Conservation (phyloP, 2,797 vertebrate genomes). For the Simalia tracyae region DNA sequence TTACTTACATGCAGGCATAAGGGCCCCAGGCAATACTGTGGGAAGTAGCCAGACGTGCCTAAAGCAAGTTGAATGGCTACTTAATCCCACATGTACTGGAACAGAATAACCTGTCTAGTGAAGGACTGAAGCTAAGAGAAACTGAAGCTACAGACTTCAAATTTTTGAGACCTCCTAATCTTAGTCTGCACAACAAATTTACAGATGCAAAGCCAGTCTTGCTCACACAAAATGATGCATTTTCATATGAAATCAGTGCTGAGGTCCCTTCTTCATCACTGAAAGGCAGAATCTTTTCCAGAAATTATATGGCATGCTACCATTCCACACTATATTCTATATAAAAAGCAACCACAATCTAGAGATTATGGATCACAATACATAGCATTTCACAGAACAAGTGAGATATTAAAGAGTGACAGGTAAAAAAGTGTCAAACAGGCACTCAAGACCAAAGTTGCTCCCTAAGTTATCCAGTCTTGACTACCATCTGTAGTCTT, state of each 20-base stretch:
- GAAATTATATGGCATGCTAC: not conserved
- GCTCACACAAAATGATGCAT: not conserved
- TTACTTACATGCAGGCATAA: constrained; percentile 26
- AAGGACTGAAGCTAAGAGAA: not conserved
- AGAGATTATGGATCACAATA: not conserved
- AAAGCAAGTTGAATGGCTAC: constrained; percentile 20
- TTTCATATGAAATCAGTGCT: not conserved
- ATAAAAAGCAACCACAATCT: not conserved
- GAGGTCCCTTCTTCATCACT: not conserved
- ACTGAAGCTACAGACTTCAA: not conserved
- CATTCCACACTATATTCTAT: not conserved
- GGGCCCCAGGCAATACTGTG: not conserved
- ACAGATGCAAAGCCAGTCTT: not conserved
- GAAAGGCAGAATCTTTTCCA: not conserved
- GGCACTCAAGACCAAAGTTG: not conserved
- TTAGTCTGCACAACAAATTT: not conserved
- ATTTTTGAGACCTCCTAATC: not conserved
- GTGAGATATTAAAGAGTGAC: not conserved
- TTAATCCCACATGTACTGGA: not conserved
- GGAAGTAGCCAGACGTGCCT: not conserved
- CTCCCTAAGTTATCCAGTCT: not conserved
- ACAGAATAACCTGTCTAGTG: not conserved
- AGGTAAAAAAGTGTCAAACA: not conserved
- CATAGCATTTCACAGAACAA: not conserved
- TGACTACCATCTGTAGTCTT: not conserved